These are phyloP conservation scores for Caranx ignobilis DNA, from an alignment of 2,113 vertebrate species.

Conservation along the genomic window DNA sequence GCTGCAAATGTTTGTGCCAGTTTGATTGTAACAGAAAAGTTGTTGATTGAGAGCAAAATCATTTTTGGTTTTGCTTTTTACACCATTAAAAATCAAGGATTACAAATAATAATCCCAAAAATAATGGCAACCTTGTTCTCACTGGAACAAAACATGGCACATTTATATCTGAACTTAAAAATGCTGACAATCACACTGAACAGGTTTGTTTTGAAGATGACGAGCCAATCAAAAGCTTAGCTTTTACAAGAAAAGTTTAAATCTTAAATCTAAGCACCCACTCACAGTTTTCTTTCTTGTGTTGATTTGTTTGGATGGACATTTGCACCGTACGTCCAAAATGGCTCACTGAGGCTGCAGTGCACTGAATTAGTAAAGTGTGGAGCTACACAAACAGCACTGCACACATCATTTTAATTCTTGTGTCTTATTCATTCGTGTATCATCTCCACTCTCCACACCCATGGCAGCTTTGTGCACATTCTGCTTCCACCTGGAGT, in stretches of 20 bases:
- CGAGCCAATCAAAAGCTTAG: background rate
- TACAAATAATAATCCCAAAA: background rate
- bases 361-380: background rate
- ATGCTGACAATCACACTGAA: background rate
- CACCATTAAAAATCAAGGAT: background rate
- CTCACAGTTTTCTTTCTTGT: background rate
- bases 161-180: background rate
- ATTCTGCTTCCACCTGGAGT: background rate
- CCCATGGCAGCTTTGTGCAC: too few species aligned
- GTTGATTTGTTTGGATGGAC: constrained; percentile 2
- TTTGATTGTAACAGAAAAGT: background rate
- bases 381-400: background rate
- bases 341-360: background rate
- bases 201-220: background rate
- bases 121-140: background rate
- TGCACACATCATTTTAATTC: too few species aligned
- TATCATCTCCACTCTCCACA: too few species aligned
- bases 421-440: too few species aligned
- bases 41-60: background rate
- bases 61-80: background rate
- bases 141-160: background rate
- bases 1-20: background rate
- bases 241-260: background rate
- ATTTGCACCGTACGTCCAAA: background rate
- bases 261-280: background rate